Evolutionary conservation across 2,113 vertebrate genomes (phyloP).

Genomic region (Halcyon malimbica): DNA sequence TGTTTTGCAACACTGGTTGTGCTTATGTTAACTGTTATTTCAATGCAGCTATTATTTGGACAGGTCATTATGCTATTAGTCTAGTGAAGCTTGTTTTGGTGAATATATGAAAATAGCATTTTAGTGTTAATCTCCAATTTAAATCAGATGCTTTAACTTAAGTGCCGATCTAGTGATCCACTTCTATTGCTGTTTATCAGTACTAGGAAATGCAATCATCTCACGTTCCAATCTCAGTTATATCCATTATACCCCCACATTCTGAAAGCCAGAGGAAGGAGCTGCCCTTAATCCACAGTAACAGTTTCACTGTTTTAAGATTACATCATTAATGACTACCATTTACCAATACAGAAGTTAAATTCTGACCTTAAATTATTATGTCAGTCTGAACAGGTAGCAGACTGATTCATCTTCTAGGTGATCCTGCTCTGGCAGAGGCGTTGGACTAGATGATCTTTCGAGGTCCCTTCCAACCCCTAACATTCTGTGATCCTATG

Average conservation of each 20-base stretch:
- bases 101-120: neutral
- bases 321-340: neutral
- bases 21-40: neutral
- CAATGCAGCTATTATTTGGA: neutral
- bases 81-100: neutral
- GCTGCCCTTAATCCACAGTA: neutral
- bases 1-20: neutral
- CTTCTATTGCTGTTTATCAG: neutral
- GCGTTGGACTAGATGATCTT: too few relatives aligned
- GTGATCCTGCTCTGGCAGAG: too few relatives aligned
- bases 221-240: neutral
- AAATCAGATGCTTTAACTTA: neutral
- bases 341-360: neutral
- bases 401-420: too few relatives aligned
- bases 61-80: neutral
- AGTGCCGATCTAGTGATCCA: neutral
- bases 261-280: neutral
- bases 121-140: neutral
- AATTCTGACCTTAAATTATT: neutral
- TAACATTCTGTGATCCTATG: too few relatives aligned
- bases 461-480: too few relatives aligned
- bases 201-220: neutral
- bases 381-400: neutral
- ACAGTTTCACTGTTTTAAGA: neutral
- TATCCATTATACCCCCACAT: neutral